phyloP scores from a whole-genome alignment of 2,113 vertebrate species.

The Vimba vimba region DNA sequence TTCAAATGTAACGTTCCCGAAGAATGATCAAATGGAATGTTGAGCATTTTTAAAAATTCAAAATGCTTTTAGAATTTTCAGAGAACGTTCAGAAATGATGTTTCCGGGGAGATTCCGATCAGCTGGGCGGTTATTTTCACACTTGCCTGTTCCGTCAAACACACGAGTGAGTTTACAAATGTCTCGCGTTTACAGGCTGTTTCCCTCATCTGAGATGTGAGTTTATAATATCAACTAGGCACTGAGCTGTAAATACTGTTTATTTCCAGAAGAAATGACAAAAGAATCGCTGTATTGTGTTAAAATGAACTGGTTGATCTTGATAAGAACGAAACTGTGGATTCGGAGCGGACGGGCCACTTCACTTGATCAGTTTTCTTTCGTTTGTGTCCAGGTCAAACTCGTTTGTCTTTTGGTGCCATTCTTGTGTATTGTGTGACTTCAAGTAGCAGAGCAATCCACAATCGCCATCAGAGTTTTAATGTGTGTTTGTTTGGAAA shows the following conservation, averaged over 20 bases:
- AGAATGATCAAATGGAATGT: no score
- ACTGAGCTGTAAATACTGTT: conserved; percentile 16
- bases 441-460: conserved; percentile 65
- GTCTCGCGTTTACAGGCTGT: neutral
- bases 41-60: no score
- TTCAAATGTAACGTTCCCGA: no score
- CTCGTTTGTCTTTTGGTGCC: conserved; percentile 73
- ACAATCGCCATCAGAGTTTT: conserved; percentile 65
- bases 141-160: neutral
- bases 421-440: conserved; percentile 76
- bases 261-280: neutral
- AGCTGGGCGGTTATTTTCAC: neutral
- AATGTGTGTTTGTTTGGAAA: conserved; percentile 65
- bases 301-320: neutral
- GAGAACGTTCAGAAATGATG: no score
- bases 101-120: no score
- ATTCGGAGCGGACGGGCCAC: neutral
- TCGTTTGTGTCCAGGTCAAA: conserved; percentile 67
- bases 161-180: conserved; percentile 6
- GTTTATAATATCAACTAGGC: neutral
- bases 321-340: neutral
- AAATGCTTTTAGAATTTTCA: no score
- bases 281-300: neutral
- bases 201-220: neutral
- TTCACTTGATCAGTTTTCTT: conserved; percentile 58